Base-by-base conservation (phyloP, 2,888 invertebrate genomes). In the Hydrotaea diabolus region DNA sequence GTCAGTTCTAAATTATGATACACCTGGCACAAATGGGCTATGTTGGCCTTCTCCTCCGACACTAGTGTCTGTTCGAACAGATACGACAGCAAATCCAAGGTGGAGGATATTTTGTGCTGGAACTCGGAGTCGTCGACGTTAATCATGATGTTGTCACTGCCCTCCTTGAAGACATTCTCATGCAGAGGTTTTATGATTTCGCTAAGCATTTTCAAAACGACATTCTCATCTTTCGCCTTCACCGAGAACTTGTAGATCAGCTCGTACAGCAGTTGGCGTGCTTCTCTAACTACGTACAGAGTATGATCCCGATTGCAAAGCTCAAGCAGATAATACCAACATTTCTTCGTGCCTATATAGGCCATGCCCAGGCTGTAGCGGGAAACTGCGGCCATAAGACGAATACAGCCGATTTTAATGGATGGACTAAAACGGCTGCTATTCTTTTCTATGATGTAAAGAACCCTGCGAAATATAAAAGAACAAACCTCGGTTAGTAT, bases 271-370 rank as follows among this genome's bases (percentile, higher is more conserved):
- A 96, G 95, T 80, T 94, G 93, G 77, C 95, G 94, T 8, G 95
- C 94, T 89, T 95, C 95, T 53, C 95, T 93, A 0, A 95, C 94
- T 11, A 96, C 94, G 89, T 96, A 96, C 55, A 96, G 93, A 0
- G 96, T 96, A 83, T 95, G 94, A 90, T 94, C 95, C 77, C 94
- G 93, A 87, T 95, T 94, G 82, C 94, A 95, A 72, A 95, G 94
- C 80, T 93, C 93, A 3, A 96, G 91, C 36, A 96, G 93, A 87
- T 95, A 93, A 82, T 93, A 93, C 96, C 96, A 96, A 15, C 93
- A 91, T 17, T 93, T 94, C 81, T 92, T 93, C 79, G 94, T 92
- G n/a, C 94, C 92, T 3, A 96, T 92, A 95, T 95, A 96, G 36
- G 93, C 92, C 39, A 95, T 90, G 0, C 96, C 96, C 2, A 94